Percentiles rank a stretch among this genome's conserved stretches.
Conservation (phyloP, 2,888 invertebrate genomes). For the Acleris holmiana region DNA sequence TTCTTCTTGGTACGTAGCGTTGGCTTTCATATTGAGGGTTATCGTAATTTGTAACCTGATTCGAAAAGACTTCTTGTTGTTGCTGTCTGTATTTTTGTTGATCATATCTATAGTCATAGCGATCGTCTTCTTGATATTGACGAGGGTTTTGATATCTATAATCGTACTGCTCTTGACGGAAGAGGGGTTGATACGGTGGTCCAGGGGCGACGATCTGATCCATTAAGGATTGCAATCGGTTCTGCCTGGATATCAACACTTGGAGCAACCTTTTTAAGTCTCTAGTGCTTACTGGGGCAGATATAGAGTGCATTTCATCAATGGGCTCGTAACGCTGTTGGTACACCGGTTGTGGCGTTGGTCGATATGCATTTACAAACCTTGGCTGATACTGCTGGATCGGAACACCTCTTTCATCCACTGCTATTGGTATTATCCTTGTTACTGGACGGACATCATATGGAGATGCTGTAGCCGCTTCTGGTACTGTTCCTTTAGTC, state of each 20-base stretch:
- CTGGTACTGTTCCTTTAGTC: constrained; percentile 58
- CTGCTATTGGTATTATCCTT: constrained; percentile 73
- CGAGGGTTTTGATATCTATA: constrained; percentile 62
- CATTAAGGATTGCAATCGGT: constrained; percentile 83
- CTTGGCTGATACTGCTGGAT: constrained; percentile 71
- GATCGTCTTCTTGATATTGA: constrained; percentile 70
- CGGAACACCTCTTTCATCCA: constrained; percentile 76
- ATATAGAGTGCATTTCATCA: constrained; percentile 84
- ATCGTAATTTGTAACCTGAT: constrained; percentile 67
- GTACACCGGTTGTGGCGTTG: constrained; percentile 50
- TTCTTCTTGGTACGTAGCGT: constrained; percentile 71
- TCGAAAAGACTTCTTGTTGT: constrained; percentile 67
- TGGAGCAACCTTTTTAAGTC: constrained; percentile 88
- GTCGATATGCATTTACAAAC: constrained; percentile 68
- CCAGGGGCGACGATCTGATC: constrained; percentile 72
- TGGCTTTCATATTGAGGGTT: constrained; percentile 76
- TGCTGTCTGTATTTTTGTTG: constrained; percentile 62
- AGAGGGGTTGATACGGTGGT: constrained; percentile 61
- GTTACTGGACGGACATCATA: constrained; percentile 71
- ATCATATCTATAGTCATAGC: constrained; percentile 73
- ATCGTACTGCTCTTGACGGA: constrained; percentile 57
- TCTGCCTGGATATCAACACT: constrained; percentile 86
- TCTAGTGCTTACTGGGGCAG: constrained; percentile 88
- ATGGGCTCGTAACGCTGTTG: constrained; percentile 74
- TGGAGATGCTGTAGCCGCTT: constrained; percentile 62